phyloP scores from a whole-genome alignment of 1,140 invertebrate genomes.

The Neelides sp. region DNA sequence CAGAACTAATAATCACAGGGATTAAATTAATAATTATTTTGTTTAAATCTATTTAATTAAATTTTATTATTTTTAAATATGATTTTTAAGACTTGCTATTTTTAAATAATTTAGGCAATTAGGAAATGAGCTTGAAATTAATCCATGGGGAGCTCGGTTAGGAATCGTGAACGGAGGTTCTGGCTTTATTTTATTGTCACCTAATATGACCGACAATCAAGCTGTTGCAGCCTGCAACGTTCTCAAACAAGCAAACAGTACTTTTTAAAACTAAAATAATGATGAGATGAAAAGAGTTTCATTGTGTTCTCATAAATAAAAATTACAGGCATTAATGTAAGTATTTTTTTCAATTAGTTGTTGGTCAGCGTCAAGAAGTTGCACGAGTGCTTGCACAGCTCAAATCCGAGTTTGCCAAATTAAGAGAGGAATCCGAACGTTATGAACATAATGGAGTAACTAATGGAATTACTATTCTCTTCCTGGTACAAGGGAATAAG shows the following conservation, averaged over 20 bases:
- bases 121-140: constrained; percentile 17
- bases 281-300: too few species aligned
- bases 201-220: constrained; percentile 22
- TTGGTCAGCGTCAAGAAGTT: too few species aligned
- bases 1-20: neutral
- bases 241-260: neutral
- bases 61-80: too few species aligned
- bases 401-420: constrained; percentile 8
- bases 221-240: constrained; percentile 19
- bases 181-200: constrained; percentile 18
- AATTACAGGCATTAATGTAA: too few species aligned
- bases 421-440: constrained; percentile 7
- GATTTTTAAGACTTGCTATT: neutral
- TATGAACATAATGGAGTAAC: constrained; percentile 1
- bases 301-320: too few species aligned
- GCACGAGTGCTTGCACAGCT: neutral
- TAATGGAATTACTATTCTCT: constrained; percentile 17
- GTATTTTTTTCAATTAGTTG: too few species aligned
- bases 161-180: constrained; percentile 23
- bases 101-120: constrained; percentile 13
- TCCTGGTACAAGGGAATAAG: constrained; percentile 21
- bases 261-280: too few species aligned
- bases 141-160: constrained; percentile 17
- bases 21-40: neutral
- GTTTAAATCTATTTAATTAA: too few species aligned